Evolutionary conservation across 2,113 vertebrate genomes (phyloP), one percentile per base, ranked within the genome.

Genomic region (Colius striatus): DNA sequence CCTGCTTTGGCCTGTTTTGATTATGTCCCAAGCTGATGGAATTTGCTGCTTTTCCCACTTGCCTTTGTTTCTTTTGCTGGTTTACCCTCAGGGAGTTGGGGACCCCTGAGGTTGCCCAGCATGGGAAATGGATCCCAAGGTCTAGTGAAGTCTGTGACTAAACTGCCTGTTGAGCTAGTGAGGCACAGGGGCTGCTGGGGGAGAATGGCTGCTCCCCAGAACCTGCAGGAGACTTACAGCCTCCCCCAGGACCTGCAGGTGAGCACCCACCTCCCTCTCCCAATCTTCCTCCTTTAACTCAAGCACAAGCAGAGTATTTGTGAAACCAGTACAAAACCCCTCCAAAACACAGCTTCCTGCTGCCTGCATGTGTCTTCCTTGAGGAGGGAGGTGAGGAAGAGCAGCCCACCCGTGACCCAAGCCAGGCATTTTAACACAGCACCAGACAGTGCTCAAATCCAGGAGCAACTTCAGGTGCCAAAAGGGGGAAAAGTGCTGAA

Each of bases 221-320:
- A 4, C n/a, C 47, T 54, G 36, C 2, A 25, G 63, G 57, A 57
- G n/a, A 29, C 17, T 17, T 9, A 16, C 26, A n/a, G 9, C 5
- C 16, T 27, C 38, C 58, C 16, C 1, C 25, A 36, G 54, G 15
- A 38, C 45, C 34, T 36, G 1, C 38, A 12, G 73, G 45, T 58
- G 34, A 65, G 78, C 47, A 26, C 61, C 65, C 38, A 13, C 27
- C 36, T 50, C 17, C 65, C 16, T 54, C 60, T 41, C 26, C 17
- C 13, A 1, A 2, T 8, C n/a, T 32, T 17, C 60, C 38, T 41
- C 16, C 76, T 17, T 0, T 14, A 36, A 9, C 54, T 30, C 20
- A 1, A 55, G 9, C 2, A 5, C 16, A 4, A 30, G 72, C 53
- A 14, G 11, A 16, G 32, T 22, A 12, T 10, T 0, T 32, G 6